phyloP scores from a whole-genome alignment of 2,888 invertebrate genomes.

The Stenoptilia bipunctidactyla region DNA sequence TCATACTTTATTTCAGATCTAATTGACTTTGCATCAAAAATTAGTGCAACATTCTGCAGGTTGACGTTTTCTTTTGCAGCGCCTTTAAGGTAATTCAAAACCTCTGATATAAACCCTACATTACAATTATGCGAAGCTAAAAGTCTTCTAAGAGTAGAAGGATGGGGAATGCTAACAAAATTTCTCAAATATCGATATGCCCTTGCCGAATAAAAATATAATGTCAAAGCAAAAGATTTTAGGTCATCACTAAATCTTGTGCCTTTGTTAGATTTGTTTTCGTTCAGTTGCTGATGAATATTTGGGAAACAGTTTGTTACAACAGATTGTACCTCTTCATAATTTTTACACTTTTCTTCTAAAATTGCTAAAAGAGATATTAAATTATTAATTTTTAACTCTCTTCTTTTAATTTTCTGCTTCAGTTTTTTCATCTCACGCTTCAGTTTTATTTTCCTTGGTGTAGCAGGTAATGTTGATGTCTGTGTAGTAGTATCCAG shows the following conservation, averaged over 20 bases:
- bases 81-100: slow-evolving; percentile 9
- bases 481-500: not conserved
- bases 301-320: not conserved
- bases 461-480: not conserved
- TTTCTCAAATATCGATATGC: slow-evolving; percentile 6
- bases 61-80: slow-evolving; percentile 4
- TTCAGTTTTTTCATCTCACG: not conserved
- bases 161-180: slow-evolving; percentile 5
- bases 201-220: slow-evolving; percentile 3
- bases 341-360: not conserved
- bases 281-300: not conserved
- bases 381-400: not conserved
- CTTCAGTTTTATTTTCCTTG: not conserved
- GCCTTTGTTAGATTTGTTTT: not conserved
- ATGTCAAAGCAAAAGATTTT: slow-evolving; percentile 7
- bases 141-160: slow-evolving; percentile 7
- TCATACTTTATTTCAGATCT: slow-evolving; percentile 10
- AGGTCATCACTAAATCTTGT: slow-evolving; percentile 4
- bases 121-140: slow-evolving; percentile 12
- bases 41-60: slow-evolving; percentile 9
- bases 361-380: not conserved
- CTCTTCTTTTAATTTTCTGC: not conserved
- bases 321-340: not conserved
- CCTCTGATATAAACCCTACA: slow-evolving; percentile 13
- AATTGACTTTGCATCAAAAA: slow-evolving; percentile 15